Evolutionary conservation across 2,113 vertebrate genomes (phyloP).

Genomic region (Narcine bancroftii): DNA sequence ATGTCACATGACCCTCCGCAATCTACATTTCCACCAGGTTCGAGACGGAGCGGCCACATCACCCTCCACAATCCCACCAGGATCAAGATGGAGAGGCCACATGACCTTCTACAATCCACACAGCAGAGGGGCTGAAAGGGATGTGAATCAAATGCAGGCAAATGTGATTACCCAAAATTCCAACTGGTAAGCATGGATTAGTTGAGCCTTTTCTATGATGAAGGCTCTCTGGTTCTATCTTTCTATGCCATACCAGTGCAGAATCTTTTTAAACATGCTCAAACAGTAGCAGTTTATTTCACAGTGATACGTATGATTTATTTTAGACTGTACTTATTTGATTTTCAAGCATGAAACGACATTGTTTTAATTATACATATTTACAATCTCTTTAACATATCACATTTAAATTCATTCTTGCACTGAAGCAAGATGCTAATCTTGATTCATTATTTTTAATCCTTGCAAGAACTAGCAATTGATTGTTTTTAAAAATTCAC

Average conservation of each 20-base stretch:
- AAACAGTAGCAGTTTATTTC: neutral
- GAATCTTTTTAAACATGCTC: neutral
- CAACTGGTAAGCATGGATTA: no score
- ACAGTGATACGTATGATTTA: slow-evolving; percentile 2
- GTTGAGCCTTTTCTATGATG: no score
- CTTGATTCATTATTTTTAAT: slow-evolving; percentile 19
- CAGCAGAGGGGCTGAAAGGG: no score
- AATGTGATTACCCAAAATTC: no score
- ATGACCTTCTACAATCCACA: no score
- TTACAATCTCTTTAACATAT: slow-evolving; percentile 31
- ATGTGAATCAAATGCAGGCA: no score
- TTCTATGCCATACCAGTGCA: neutral
- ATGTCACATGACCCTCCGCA: no score
- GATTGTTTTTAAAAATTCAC: slow-evolving; percentile 28
- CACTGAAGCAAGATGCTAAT: slow-evolving; percentile 25
- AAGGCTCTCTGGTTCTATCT: no score
- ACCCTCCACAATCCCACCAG: no score
- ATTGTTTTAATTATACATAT: slow-evolving; percentile 33
- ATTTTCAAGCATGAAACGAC: neutral
- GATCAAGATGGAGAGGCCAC: no score
- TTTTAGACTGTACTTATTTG: neutral
- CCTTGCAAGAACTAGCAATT: neutral
- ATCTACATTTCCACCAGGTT: no score
- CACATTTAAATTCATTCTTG: slow-evolving; percentile 14
- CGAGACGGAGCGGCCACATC: no score